Evolutionary conservation across 2,888 invertebrate genomes (phyloP), one percentile per base, ranked within the genome.

Genomic region (Pristionchus mayeri): DNA sequence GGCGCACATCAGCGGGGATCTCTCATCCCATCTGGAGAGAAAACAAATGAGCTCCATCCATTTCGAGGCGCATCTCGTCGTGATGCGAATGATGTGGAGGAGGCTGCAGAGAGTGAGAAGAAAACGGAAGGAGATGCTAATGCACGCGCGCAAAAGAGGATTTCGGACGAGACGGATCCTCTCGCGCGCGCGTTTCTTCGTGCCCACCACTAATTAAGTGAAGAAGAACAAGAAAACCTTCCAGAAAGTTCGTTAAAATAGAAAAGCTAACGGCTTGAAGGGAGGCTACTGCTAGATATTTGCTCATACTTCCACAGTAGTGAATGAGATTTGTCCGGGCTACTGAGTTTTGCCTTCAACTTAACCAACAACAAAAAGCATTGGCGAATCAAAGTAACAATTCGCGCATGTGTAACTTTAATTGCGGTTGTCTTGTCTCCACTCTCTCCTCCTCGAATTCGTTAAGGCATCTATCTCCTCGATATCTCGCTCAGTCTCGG

Each of bases 311-410:
- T 24, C 40, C 2, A 44, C 40, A 37, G 37, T 40, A 11, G 40
- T 44, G 71, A 71, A 71, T 71, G 71, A 71, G 71, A 71, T 71
- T 71, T 71, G 24, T 40, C 9, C 63, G 63, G 34, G 54, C 54
- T 2, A 7, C 24, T 40, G 34, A 34, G 34, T 63, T 67, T 34
- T 37, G 16, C 67, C n/a, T 67, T n/a, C n/a, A n/a, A n/a, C n/a
- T n/a, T n/a, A n/a, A n/a, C 21, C 34, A 21, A 67, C 21, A 67
- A 34, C n/a, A 67, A 37, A 67, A 21, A 24, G 18, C 34, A 37
- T 37, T 3, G 37, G 37, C 34, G 67, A 67, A 21, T 37, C 21
- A 9, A n/a, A n/a, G n/a, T n/a, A n/a, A n/a, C n/a, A n/a, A n/a
- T n/a, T 4, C 37, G 13, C 4, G 21, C 34, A 27, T 27, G 57